Evolutionary conservation across 1,140 invertebrate species (phyloP).

Genomic region (Berghia stephanieae): DNA sequence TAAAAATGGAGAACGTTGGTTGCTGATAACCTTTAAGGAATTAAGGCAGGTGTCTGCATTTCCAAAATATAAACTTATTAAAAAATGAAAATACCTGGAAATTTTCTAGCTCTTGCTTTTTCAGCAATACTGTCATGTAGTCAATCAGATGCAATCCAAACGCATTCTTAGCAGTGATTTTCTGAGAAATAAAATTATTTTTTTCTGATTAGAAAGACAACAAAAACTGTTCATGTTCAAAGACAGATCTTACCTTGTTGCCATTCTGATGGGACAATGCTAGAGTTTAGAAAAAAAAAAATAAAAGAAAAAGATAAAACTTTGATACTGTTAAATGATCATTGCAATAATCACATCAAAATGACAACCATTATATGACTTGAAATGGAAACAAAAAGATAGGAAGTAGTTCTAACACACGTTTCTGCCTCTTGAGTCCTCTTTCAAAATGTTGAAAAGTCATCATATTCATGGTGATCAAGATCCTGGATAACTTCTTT

Average conservation of each 20-base stretch:
- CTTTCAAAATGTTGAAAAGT: too few species aligned
- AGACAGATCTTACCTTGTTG: neutral
- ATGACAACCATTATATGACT: neutral
- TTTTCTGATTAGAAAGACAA: neutral
- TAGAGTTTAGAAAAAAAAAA: neutral
- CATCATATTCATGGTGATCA: too few species aligned
- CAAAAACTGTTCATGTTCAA: neutral
- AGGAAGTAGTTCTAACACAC: too few species aligned
- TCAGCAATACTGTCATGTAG: constrained; percentile 79
- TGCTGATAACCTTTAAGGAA: too few species aligned
- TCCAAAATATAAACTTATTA: neutral
- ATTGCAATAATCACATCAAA: neutral
- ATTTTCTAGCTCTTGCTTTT: constrained; percentile 77
- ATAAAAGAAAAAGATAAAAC: neutral
- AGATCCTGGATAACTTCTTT: too few species aligned
- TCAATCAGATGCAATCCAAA: constrained; percentile 85
- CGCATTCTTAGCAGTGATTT: constrained; percentile 86
- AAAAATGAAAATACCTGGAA: constrained; percentile 66
- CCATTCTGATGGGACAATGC: neutral
- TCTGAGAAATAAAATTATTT: constrained; percentile 50
- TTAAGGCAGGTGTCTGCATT: too few species aligned
- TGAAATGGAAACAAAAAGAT: too few species aligned
- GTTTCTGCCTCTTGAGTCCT: too few species aligned
- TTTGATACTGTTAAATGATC: neutral
- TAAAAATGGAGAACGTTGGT: too few species aligned